These are phyloP conservation scores for Lepidiolamprologus cunningtoni DNA, from an alignment of 2,113 vertebrate species.

Conservation along the genomic window DNA sequence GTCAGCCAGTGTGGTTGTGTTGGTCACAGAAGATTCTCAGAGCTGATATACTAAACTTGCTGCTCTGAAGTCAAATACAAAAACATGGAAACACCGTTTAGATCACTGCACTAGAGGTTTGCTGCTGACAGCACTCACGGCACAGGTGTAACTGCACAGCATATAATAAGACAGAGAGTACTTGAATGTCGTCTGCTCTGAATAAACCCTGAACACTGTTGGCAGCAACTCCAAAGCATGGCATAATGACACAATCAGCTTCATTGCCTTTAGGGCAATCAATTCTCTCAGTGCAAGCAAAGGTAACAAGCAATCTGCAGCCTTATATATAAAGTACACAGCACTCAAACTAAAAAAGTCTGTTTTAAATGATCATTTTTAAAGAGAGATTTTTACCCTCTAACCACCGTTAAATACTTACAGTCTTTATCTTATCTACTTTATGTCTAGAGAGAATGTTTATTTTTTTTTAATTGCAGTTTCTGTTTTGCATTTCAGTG, in stretches of 20 bases:
- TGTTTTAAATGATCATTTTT: background rate
- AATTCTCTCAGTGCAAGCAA: background rate
- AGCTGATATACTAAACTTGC: background rate
- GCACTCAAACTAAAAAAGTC: background rate
- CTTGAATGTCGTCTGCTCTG: fast-evolving
- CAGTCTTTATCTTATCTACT: background rate
- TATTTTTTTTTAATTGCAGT: background rate
- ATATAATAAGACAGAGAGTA: background rate
- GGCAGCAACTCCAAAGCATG: background rate
- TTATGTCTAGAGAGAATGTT: background rate
- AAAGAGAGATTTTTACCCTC: background rate
- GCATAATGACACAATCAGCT: background rate
- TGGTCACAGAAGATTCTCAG: background rate
- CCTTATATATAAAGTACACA: background rate
- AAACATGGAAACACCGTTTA: background rate
- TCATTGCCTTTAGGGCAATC: background rate
- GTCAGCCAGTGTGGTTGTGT: background rate
- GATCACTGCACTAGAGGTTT: background rate
- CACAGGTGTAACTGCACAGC: background rate
- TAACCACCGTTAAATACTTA: background rate
- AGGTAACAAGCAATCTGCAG: background rate
- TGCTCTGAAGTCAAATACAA: background rate
- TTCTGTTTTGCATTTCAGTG: background rate
- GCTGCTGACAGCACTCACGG: background rate
- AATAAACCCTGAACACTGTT: background rate